A percentile compares a stretch with the other conserved stretches of the same genome.
Evolutionary conservation across 1,140 invertebrate species (phyloP).

Genomic region (Drosophila pandora): DNA sequence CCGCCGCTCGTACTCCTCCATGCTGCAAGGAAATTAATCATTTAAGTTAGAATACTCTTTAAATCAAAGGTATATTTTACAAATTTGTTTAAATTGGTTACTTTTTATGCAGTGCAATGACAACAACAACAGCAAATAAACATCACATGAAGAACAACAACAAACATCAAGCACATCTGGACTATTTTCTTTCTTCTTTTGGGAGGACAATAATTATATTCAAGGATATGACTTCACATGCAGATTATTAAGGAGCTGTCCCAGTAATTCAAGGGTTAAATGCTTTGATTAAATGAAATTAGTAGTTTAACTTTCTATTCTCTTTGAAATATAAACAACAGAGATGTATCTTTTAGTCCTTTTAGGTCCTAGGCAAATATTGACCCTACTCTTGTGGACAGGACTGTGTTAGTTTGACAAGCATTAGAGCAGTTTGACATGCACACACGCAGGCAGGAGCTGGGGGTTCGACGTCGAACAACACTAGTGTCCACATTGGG

Average conservation of each 20-base stretch:
- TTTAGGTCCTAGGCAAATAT: background rate
- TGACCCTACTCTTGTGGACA: background rate
- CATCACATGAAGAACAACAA: slow-evolving; percentile 4
- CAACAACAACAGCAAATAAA: slow-evolving; percentile 6
- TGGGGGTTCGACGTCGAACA: slow-evolving; percentile 6
- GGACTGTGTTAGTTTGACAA: background rate
- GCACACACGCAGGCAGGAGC: background rate
- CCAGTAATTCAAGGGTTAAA: too few relatives aligned
- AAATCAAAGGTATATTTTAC: background rate
- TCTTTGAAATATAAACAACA: too few relatives aligned
- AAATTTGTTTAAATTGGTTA: background rate
- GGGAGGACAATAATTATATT: too few relatives aligned
- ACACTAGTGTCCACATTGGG: slow-evolving; percentile 9
- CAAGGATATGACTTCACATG: background rate
- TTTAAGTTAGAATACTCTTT: background rate
- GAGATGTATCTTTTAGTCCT: too few relatives aligned
- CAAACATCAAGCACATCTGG: background rate
- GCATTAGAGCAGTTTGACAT: slow-evolving; percentile 1
- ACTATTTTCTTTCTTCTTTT: too few relatives aligned
- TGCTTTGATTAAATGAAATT: too few relatives aligned
- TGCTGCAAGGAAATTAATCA: slow-evolving; percentile 84
- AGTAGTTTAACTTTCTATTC: too few relatives aligned
- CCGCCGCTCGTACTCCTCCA: slow-evolving; percentile 88
- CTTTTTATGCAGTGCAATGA: background rate
- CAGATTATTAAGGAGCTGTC: background rate